Conservation (phyloP, 2,797 vertebrate genomes). For the Adelosebastes latens region DNA sequence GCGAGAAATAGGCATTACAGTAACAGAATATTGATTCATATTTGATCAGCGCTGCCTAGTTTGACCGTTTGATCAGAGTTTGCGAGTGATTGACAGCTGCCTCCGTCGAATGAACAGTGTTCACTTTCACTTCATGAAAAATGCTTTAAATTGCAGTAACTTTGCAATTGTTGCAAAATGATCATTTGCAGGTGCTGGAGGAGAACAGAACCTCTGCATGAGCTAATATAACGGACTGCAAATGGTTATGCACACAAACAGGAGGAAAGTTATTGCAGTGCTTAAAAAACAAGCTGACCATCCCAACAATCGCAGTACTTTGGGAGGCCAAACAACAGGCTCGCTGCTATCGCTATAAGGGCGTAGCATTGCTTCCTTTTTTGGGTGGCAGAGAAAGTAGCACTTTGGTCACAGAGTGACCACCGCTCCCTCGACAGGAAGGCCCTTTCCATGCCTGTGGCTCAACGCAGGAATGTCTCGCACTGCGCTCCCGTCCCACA, state of each 20-base stretch:
- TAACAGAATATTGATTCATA: too few relatives aligned
- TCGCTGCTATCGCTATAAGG: constrained; percentile 26
- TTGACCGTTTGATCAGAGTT: too few relatives aligned
- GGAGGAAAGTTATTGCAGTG: background rate
- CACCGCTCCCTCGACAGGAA: constrained; percentile 54
- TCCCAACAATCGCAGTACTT: background rate
- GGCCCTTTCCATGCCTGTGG: constrained; percentile 66
- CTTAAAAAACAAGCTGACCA: background rate
- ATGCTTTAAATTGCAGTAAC: background rate
- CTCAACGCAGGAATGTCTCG: constrained; percentile 73
- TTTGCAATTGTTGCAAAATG: background rate
- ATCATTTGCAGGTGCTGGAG: background rate
- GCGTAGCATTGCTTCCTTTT: constrained; percentile 52
- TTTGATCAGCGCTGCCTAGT: too few relatives aligned
- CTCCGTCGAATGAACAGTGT: too few relatives aligned
- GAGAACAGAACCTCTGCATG: background rate
- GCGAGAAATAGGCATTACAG: too few relatives aligned
- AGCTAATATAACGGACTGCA: background rate
- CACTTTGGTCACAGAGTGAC: constrained; percentile 61
- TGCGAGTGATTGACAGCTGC: too few relatives aligned
- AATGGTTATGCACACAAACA: background rate
- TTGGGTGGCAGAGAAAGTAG: constrained; percentile 59
- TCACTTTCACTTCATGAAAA: background rate
- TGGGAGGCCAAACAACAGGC: background rate
- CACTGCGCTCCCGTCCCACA: constrained; percentile 30